Evolutionary conservation across 2,888 invertebrate genomes (phyloP).

Genomic region (Dynastes maya): DNA sequence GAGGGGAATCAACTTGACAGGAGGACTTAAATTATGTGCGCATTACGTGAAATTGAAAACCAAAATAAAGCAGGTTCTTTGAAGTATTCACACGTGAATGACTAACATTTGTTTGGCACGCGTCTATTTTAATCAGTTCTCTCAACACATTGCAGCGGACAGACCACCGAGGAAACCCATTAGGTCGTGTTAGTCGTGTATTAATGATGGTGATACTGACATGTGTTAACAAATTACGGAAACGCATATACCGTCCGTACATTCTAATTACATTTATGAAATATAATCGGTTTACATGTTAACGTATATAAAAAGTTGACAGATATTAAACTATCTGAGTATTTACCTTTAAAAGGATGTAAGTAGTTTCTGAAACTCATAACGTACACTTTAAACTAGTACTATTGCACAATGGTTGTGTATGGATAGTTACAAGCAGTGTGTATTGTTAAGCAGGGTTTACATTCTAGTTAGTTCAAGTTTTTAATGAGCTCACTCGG

Average conservation of each 20-base stretch:
- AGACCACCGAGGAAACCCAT: slow-evolving; percentile 61
- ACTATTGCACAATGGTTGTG: no score
- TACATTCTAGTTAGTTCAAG: no score
- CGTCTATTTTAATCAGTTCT: slow-evolving; percentile 50
- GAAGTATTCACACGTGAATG: slow-evolving; percentile 50
- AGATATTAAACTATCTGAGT: not conserved
- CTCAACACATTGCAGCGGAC: slow-evolving; percentile 31
- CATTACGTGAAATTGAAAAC: slow-evolving; percentile 47
- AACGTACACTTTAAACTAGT: no score
- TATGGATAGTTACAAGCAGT: no score
- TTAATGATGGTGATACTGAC: slow-evolving; percentile 61
- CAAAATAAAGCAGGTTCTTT: slow-evolving; percentile 47
- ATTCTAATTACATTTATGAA: slow-evolving; percentile 26
- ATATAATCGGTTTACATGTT: slow-evolving; percentile 9
- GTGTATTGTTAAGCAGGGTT: no score
- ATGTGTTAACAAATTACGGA: slow-evolving; percentile 62
- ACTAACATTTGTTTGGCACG: slow-evolving; percentile 46
- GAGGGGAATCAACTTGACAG: slow-evolving; percentile 35
- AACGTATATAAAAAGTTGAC: not conserved
- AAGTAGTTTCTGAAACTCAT: no score
- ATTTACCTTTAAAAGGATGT: not conserved
- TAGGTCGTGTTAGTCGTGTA: slow-evolving; percentile 58
- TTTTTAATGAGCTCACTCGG: no score
- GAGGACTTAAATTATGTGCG: slow-evolving; percentile 45
- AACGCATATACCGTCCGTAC: slow-evolving; percentile 47